Percentiles rank a stretch among this genome's conserved stretches.
phyloP scores from a whole-genome alignment of 2,113 vertebrate species.

The Pandion haliaetus region DNA sequence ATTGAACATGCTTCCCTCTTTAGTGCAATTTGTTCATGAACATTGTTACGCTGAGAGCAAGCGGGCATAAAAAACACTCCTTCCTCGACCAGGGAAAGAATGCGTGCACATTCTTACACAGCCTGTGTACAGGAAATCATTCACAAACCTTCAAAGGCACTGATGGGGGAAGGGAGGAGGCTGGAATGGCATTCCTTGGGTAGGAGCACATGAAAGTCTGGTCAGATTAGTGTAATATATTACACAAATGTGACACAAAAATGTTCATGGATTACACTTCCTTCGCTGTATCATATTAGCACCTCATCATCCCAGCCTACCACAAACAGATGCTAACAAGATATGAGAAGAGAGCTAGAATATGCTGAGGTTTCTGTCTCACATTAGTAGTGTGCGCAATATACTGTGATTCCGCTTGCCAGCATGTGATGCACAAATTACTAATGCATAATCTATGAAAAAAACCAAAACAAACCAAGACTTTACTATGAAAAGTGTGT shows the following conservation, averaged over 20 bases:
- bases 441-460: slow-evolving; percentile 20
- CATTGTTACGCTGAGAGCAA: neutral
- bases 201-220: slow-evolving; percentile 69
- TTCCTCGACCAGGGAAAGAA: neutral
- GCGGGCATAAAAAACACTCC: neutral
- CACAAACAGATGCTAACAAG: slow-evolving; percentile 69
- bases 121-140: slow-evolving; percentile 62
- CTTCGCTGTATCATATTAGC: slow-evolving; percentile 70
- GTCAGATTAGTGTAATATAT: slow-evolving; percentile 65
- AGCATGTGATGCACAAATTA: slow-evolving; percentile 24
- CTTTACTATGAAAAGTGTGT: slow-evolving; percentile 18
- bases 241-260: slow-evolving; percentile 70
- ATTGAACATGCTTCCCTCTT: slow-evolving; percentile 43
- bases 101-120: slow-evolving; percentile 19
- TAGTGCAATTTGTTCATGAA: slow-evolving; percentile 23
- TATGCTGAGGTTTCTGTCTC: slow-evolving; percentile 40
- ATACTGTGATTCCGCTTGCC: neutral
- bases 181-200: slow-evolving; percentile 52
- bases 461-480: neutral
- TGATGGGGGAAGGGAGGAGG: slow-evolving; percentile 46
- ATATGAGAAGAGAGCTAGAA: slow-evolving; percentile 40
- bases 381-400: slow-evolving; percentile 15
- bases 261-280: slow-evolving; percentile 69
- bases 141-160: slow-evolving; percentile 65
- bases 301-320: slow-evolving; percentile 69